Percentiles rank a stretch among this genome's conserved stretches.
Conservation (phyloP, 1,140 invertebrate genomes). For the Bradynema listronoti region DNA sequence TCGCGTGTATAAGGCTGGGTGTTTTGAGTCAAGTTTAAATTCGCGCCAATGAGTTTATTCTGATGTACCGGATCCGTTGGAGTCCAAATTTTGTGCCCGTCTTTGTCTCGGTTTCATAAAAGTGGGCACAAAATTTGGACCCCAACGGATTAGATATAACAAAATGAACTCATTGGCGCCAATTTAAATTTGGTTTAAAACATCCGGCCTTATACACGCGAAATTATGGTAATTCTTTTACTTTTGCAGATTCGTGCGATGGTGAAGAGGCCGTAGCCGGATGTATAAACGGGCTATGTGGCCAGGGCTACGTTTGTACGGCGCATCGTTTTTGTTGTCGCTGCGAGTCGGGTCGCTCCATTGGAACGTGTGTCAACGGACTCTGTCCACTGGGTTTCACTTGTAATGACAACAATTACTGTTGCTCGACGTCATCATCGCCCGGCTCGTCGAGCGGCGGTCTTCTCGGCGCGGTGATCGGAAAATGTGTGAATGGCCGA, state of each 20-base stretch:
- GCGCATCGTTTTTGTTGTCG: slow-evolving; percentile 34
- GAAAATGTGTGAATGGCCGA: slow-evolving; percentile 10
- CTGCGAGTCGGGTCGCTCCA: slow-evolving; percentile 25
- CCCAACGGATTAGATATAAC: no score
- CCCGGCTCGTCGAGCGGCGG: no score
- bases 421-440: no score
- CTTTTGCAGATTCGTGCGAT: slow-evolving; percentile 35
- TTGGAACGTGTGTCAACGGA: slow-evolving; percentile 34
- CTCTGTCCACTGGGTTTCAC: slow-evolving; percentile 26
- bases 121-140: no score
- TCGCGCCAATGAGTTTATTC: no score
- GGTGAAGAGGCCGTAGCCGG: slow-evolving; percentile 40
- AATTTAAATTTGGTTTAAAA: not conserved
- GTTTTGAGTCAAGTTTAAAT: no score
- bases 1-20: no score
- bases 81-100: no score
- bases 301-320: slow-evolving; percentile 37
- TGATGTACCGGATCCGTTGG: no score
- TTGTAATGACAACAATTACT: no score
- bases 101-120: no score
- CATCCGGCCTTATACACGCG: not conserved
- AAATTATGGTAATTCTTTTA: slow-evolving; percentile 4
- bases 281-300: slow-evolving; percentile 39
- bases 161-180: not conserved
- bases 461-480: no score